Base-by-base conservation (phyloP, 2,888 invertebrate species). In the Orchesella flavescens region DNA sequence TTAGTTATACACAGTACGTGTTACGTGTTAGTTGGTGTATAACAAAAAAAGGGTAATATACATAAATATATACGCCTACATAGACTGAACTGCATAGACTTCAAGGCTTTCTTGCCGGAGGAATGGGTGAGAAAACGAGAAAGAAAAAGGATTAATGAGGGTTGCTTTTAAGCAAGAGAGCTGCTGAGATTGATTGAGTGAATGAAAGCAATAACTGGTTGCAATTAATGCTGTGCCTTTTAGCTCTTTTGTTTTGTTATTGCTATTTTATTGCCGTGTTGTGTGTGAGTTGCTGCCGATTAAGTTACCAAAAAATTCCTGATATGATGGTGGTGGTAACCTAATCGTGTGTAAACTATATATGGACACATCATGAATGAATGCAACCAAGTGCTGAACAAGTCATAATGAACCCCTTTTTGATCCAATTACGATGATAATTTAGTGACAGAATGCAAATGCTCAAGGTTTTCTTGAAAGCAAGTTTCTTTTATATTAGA, bases 171-270 rank as follows among this genome's bases (percentile, higher is more conserved):
- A 71, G 78, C 61, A 71, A 71, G 44, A 71, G 24, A 34, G 69
- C 12, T n/a, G 69, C 12, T n/a, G 77, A 72, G 79, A 79, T 79
- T 79, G 79, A 79, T 79, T 79, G 79, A 79, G 79, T 79, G 79
- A 79, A 79, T 79, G 79, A 79, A 79, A 79, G 79, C 79, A 79
- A 79, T 79, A 79, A 79, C 79, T 79, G 79, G 73, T 65, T 79
- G 79, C 79, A 79, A 79, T 79, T 79, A 79, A 79, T 79, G 79
- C 79, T 65, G 19, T 79, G 79, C 79, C 79, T 79, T 79, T 79
- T 79, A 73, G 79, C 79, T 72, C 65, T 79, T 79, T 79, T 65
- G 69, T 78, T 78, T 71, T 78, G 72, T 72, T 79, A 79, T 79
- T 79, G 79, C 79, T 72, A 65, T 79, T 79, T 79, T 79, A 79